Evolutionary conservation across 2,113 vertebrate species (phyloP).

Genomic region (Beaufortia kweichowensis): DNA sequence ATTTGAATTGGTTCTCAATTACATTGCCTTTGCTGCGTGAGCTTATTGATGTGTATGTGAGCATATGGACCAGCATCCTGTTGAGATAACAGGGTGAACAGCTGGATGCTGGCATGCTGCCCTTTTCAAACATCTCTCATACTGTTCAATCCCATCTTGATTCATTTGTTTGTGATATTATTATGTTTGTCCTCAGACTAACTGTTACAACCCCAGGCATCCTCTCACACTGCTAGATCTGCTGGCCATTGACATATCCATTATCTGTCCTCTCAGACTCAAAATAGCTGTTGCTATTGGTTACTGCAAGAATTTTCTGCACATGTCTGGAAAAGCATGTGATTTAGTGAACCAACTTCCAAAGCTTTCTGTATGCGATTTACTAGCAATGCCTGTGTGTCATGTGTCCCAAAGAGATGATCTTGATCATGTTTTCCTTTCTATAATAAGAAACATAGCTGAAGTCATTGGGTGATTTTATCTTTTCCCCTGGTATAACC

Average conservation of each 20-base stretch:
- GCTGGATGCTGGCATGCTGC: neutral
- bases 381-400: neutral
- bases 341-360: conserved; percentile 48
- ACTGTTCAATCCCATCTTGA: neutral
- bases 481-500: too few species aligned
- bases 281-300: conserved; percentile 66
- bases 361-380: neutral
- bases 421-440: neutral
- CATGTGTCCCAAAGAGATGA: neutral
- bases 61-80: neutral
- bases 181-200: neutral
- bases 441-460: too few species aligned
- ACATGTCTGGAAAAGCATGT: neutral
- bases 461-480: neutral
- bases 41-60: neutral
- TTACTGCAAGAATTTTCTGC: conserved; percentile 57
- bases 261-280: neutral
- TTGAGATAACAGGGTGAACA: neutral
- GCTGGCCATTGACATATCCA: neutral
- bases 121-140: neutral
- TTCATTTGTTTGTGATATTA: neutral
- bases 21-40: too few species aligned
- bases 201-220: neutral
- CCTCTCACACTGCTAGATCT: neutral
- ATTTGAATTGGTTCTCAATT: too few species aligned